These are phyloP conservation scores for Exocentrus adspersus DNA, from an alignment of 2,888 invertebrate genomes.

Conservation along the genomic window DNA sequence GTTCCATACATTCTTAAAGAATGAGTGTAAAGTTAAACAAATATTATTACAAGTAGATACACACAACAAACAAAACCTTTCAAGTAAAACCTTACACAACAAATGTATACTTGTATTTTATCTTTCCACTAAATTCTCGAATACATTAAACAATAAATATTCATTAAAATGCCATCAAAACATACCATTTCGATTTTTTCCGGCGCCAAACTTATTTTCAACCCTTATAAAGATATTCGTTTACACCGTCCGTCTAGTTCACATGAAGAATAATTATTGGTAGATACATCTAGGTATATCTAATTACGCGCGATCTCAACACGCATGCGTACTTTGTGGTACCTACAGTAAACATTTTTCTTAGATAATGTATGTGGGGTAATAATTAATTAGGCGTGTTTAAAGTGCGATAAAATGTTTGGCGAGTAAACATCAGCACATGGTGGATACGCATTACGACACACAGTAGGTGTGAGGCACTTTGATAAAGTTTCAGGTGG, in stretches of 20 bases:
- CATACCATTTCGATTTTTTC: neutral
- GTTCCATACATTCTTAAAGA: too few relatives aligned
- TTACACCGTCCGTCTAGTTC: neutral
- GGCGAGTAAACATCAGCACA: conserved; percentile 14
- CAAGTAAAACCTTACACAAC: too few relatives aligned
- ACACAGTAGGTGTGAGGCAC: neutral
- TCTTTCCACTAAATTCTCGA: too few relatives aligned
- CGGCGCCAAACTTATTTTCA: neutral
- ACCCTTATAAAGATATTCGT: neutral
- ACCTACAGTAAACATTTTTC: conserved; percentile 27
- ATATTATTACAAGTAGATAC: too few relatives aligned
- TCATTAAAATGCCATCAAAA: neutral
- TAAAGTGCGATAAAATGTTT: conserved; percentile 39
- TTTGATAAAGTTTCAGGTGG: neutral
- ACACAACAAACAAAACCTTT: too few relatives aligned
- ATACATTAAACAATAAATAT: too few relatives aligned
- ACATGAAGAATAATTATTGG: too few relatives aligned
- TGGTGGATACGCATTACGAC: neutral
- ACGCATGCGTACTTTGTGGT: conserved; percentile 11
- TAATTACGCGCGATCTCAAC: neutral
- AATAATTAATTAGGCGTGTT: conserved; percentile 38
- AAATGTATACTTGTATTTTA: too few relatives aligned
- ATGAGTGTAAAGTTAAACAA: too few relatives aligned
- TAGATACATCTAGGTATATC: neutral
- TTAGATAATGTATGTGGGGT: conserved; percentile 31